Conservation (phyloP, 2,113 vertebrate genomes). For the Phoxinus phoxinus region DNA sequence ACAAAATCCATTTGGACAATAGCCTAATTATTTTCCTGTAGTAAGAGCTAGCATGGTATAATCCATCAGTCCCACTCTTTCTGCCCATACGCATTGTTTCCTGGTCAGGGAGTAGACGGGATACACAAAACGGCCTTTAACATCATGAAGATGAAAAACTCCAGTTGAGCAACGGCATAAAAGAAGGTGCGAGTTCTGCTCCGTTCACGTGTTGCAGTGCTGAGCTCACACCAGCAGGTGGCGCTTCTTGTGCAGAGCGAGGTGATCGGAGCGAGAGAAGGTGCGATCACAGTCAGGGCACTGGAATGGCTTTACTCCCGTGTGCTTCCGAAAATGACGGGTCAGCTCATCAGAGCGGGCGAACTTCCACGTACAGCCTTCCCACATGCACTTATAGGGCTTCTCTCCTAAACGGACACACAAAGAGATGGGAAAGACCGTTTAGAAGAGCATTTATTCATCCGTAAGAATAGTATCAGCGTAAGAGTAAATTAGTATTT, state of each 20-base stretch:
- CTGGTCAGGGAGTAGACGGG: background rate
- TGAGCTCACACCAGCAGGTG: constrained; percentile 82
- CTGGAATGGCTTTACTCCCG: constrained; percentile 97
- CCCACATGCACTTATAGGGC: constrained; percentile 98
- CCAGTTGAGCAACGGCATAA: background rate
- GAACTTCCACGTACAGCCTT: constrained; percentile 99
- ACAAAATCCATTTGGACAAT: constrained; percentile 11
- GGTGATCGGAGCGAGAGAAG: constrained; percentile 96
- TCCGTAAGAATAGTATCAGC: background rate
- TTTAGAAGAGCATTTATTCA: constrained; percentile 1
- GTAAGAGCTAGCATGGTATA: background rate
- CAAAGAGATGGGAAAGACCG: constrained; percentile 1
- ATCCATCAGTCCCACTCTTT: background rate
- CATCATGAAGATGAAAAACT: constrained; percentile 5
- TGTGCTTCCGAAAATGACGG: constrained; percentile 98
- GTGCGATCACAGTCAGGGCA: constrained; percentile 98
- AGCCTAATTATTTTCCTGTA: background rate
- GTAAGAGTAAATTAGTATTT: background rate
- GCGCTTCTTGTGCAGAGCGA: constrained; percentile 96
- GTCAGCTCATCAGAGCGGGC: constrained; percentile 98
- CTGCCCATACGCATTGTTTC: background rate
- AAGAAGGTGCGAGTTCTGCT: background rate
- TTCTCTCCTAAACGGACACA: constrained; percentile 86
- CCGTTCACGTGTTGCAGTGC: background rate
- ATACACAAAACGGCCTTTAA: constrained; percentile 1